Evolutionary conservation across 1,140 invertebrate species (phyloP), one percentile per base, ranked within the genome.

Genomic region (Rhyzopertha dominica): DNA sequence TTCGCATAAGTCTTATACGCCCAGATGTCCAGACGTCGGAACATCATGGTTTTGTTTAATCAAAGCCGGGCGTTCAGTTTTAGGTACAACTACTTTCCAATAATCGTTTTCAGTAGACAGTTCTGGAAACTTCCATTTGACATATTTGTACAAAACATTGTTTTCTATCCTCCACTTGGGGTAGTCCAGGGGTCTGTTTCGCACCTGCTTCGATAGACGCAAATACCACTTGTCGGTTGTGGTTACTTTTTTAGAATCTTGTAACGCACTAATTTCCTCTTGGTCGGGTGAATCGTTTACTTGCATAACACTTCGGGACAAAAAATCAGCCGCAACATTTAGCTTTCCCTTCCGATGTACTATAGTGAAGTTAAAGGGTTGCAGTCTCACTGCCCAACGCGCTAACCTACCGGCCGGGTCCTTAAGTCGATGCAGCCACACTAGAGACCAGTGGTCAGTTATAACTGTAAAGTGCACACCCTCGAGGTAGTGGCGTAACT

Each of bases 371-470:
- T n/a, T n/a, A n/a, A n/a, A n/a, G n/a, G n/a, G n/a, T n/a, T n/a
- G n/a, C n/a, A 74, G 32, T 29, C 52, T 26, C 10, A 72, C n/a
- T 14, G 46, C 32, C 71, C 70, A 74, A 20, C 68, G 40, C 0
- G 65, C 64, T 10, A 74, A 43, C 29, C 70, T 23, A 29, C 61
- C 62, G 0, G 43, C 58, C 3, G 62, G 56, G 26, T 70, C 64
- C 44, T 63, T 69, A 0, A 70, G 52, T 1, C 57, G 54, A 8
- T 57, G 50, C 3, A 76, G 53, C 66, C 68, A 76, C 14, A 44
- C 45, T 3, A 75, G 48, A 4, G 66, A 54, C 12, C 55, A 51
- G 36, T 74, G 70, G 42, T 76, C 71, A 0, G 72, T 74, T 12
- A 65, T 47, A 3, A 74, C 59, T 5, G 22, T 63, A 40, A 77